These are phyloP conservation scores for Phenganax marumi DNA, from an alignment of 92 coral and sea anemone genomes.

Conservation along the genomic window DNA sequence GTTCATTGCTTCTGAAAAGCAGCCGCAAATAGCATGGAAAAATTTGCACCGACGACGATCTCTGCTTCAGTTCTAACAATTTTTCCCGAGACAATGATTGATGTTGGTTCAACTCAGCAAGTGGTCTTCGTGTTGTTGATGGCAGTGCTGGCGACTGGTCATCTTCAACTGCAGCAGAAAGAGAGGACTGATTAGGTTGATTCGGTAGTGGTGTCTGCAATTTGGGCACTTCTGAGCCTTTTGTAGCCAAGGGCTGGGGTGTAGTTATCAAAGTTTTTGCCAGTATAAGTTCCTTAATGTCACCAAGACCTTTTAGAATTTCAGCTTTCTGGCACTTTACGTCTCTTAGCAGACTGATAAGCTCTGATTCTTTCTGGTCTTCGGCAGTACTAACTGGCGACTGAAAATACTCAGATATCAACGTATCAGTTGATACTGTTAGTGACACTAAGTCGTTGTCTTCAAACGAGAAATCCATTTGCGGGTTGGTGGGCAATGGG, in stretches of 20 bases:
- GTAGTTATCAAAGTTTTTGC: not conserved
- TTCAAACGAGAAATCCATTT: not conserved
- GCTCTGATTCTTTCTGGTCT: not conserved
- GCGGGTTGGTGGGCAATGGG: not conserved
- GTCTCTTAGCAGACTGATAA: not conserved
- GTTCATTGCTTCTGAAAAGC: too few relatives aligned
- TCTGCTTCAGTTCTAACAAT: not conserved
- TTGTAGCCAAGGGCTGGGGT: not conserved
- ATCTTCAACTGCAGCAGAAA: not conserved
- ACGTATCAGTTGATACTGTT: not conserved
- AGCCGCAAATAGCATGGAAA: not conserved
- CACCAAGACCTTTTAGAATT: not conserved
- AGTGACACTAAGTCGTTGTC: not conserved
- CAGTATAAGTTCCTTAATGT: not conserved
- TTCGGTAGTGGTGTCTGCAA: too few relatives aligned
- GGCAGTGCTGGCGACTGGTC: slow-evolving; percentile 36
- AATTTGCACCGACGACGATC: not conserved
- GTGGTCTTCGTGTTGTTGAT: slow-evolving; percentile 19
- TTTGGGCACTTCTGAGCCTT: too few relatives aligned
- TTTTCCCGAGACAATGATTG: slow-evolving; percentile 3
- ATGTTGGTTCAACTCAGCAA: not conserved
- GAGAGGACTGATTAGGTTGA: too few relatives aligned
- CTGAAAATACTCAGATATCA: not conserved
- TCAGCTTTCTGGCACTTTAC: not conserved
- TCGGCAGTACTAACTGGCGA: not conserved